Base-by-base conservation (phyloP, 1,140 invertebrate genomes). In the Nephotettix cincticeps region DNA sequence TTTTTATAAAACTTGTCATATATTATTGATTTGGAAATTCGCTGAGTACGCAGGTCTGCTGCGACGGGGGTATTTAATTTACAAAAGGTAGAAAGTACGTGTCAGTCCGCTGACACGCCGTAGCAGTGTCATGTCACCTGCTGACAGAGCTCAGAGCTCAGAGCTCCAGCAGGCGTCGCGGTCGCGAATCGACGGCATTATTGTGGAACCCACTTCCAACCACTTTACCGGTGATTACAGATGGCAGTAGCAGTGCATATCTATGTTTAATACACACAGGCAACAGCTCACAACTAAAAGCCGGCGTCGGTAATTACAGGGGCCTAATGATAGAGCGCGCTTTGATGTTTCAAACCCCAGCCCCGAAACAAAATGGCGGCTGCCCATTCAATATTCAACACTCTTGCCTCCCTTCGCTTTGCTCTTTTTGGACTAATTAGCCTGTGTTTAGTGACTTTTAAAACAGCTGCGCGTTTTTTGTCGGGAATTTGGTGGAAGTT, bases 191-290 rank as follows among this genome's bases (percentile, higher is more conserved):
- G 32, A 36, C 14, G 32, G 14, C 32, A 36, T 36, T 36, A 6
- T 14, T 14, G 32, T 36, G 32, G 32, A 36, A 36, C 4, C 32
- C 32, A 36, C 32, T 36, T 36, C 32, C 32, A 4, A 36, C 32
- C 32, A 36, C 32, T 36, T 14, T 36, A 14, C 32, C 32, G 32
- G 14, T 61, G 56, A 61, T 61, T 61, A 61, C 25, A 61, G 32
- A 6, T 29, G 27, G n/a, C 56, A 9, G 47, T 51, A 25, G 56
- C 13, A 54, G 23, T 25, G 56, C 56, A 28, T 61, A 61, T 61
- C 56, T 61, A 61, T 61, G 56, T 61, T 61, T 61, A 61, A 61
- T 61, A 61, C 56, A 61, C 56, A 61, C 56, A 61, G 23, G 28
- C 32, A 36, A 36, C 32, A 36, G 32, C 32, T 36, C 32, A 36